Evolutionary conservation across 2,113 vertebrate genomes (phyloP).

Genomic region (Lampris megalopsis): DNA sequence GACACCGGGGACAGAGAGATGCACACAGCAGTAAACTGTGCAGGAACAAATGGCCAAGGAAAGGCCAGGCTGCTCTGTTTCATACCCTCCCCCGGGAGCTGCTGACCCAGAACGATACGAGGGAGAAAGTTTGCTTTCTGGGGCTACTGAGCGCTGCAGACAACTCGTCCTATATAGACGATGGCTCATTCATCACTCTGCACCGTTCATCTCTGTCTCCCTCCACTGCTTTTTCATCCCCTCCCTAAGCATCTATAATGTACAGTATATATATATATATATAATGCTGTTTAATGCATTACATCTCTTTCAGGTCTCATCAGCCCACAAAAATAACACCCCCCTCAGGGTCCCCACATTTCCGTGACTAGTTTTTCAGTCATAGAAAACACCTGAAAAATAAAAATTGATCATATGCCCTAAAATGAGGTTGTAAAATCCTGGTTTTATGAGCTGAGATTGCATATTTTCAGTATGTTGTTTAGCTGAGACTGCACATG

Average conservation of each 20-base stretch:
- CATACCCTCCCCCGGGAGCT: conserved; percentile 60
- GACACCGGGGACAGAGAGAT: conserved; percentile 27
- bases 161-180: conserved; percentile 75
- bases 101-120: conserved; percentile 77
- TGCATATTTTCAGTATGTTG: too few relatives aligned
- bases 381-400: too few relatives aligned
- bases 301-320: not conserved
- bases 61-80: conserved; percentile 71
- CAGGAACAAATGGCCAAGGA: conserved; percentile 45
- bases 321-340: not conserved
- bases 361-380: too few relatives aligned
- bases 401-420: too few relatives aligned
- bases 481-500: too few relatives aligned
- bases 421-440: too few relatives aligned
- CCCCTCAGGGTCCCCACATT: too few relatives aligned
- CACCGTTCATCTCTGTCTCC: conserved; percentile 46
- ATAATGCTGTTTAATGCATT: too few relatives aligned
- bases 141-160: conserved; percentile 75
- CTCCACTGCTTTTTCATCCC: conserved; percentile 13
- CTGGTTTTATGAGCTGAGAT: too few relatives aligned
- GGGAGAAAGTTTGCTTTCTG: conserved; percentile 75
- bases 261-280: too few relatives aligned
- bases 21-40: conserved; percentile 36
- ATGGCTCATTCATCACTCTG: conserved; percentile 68
- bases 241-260: conserved; percentile 3